These are phyloP conservation scores for Ptychobarbus kaznakovi DNA, from an alignment of 2,797 vertebrate species.

Conservation along the genomic window DNA sequence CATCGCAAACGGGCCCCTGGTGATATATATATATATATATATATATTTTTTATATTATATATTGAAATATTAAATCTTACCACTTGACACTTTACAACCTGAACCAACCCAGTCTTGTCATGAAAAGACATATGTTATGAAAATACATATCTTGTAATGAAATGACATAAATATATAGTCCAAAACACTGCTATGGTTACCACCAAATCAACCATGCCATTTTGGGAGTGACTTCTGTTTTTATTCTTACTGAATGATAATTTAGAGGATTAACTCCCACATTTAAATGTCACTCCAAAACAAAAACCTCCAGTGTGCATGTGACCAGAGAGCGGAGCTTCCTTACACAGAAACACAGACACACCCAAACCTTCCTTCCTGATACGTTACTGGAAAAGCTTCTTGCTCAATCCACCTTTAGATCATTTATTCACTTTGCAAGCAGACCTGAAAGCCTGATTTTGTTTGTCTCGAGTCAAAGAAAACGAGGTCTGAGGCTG, in stretches of 20 bases:
- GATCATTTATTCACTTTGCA: slow-evolving; percentile 16
- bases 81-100: no score
- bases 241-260: not conserved
- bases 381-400: not conserved
- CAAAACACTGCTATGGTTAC: slow-evolving; percentile 6
- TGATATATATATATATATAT: no score
- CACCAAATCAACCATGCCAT: not conserved
- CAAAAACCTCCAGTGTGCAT: not conserved
- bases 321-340: not conserved
- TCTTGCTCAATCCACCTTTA: not conserved
- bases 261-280: not conserved
- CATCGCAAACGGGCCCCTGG: no score
- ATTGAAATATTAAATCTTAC: not conserved
- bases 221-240: not conserved
- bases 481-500: not conserved
- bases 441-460: not conserved
- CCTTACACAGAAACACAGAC: slow-evolving; percentile 3
- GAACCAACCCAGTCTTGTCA: no score
- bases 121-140: no score
- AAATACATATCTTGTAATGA: no score
- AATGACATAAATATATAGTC: no score
- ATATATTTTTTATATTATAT: no score
- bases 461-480: not conserved
- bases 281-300: not conserved
- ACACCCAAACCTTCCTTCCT: slow-evolving; percentile 7